Conservation (phyloP, 2,888 invertebrate genomes). For the Clanis bilineata region DNA sequence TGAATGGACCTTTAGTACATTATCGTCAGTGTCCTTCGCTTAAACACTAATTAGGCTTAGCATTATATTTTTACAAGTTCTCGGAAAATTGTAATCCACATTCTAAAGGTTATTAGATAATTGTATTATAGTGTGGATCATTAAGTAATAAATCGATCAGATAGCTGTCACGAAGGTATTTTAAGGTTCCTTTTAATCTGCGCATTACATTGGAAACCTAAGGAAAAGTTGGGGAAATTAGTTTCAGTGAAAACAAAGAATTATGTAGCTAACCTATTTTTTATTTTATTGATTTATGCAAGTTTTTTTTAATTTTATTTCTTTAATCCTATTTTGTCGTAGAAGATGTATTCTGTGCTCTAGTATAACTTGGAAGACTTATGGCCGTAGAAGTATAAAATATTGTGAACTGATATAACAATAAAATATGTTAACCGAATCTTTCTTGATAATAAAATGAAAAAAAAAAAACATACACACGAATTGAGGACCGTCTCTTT, state of each 20-base stretch:
- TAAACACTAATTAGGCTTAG: slow-evolving; percentile 9
- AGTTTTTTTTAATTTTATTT: too few relatives aligned
- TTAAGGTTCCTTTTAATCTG: neutral
- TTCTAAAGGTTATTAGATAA: slow-evolving; percentile 10
- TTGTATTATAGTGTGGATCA: neutral
- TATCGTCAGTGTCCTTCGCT: slow-evolving; percentile 3
- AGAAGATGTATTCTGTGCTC: too few relatives aligned
- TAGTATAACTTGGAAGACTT: too few relatives aligned
- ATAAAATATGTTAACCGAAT: too few relatives aligned
- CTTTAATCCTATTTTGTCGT: too few relatives aligned
- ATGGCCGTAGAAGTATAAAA: too few relatives aligned
- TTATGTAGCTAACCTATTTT: too few relatives aligned
- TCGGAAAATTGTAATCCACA: slow-evolving; percentile 8
- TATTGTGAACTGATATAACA: too few relatives aligned
- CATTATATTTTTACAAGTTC: slow-evolving; percentile 8
- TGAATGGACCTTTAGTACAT: neutral
- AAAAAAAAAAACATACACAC: too few relatives aligned
- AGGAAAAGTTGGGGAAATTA: neutral
- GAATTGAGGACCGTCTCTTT: too few relatives aligned
- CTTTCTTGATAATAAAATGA: too few relatives aligned
- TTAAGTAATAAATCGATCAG: neutral
- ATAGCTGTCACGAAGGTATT: neutral
- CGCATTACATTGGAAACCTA: neutral
- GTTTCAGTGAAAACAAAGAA: neutral
- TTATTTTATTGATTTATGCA: too few relatives aligned